Evolutionary conservation across 2,888 invertebrate genomes (phyloP), one percentile per base, ranked within the genome.

Genomic region (Plagodis pulveraria): DNA sequence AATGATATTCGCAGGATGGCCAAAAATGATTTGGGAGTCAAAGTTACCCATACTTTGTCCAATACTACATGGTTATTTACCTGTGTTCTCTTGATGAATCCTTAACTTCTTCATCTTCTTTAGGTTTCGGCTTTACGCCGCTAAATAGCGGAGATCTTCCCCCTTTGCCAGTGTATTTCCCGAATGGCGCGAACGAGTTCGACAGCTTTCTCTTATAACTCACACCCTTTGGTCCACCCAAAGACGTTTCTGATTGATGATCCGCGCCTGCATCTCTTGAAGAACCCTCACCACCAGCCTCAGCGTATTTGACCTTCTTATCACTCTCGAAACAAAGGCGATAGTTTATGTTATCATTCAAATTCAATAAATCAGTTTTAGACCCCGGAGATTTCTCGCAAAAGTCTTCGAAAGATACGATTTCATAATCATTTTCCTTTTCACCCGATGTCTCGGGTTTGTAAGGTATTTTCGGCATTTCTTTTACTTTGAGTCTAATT

Each of bases 401-500:
- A 75, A 94, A 94, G 55, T 94, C 93, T 76, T 94, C 94, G 72
- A 94, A 94, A 0, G 94, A 94, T 34, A 94, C 94, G 57, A 93
- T 91, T 71, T 93, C 93, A 61, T 93, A 93, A 63, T 93, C 93
- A 47, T 91, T 89, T 11, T 90, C 87, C 12, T 84, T 81, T 54
- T 86, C 86, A n/a, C 74, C 73, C 22, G 85, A 74, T 72, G 88
- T 88, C 64, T 92, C 91, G 5, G 84, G 69, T 77, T 91, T 91
- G 58, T 88, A 90, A 0, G 91, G 91, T 76, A 89, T 85, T 81
- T 93, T 93, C 55, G 92, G 87, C 93, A 93, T 93, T 73, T 74
- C 84, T 74, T 34, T 9, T 43, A 10, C 46, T 53, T 65, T 61
- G 65, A 69, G 73, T 71, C 42, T 72, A 72, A 63, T 73, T 73